These are phyloP conservation scores for Thalpophila matura DNA, from an alignment of 2,888 invertebrate species.

Conservation along the genomic window DNA sequence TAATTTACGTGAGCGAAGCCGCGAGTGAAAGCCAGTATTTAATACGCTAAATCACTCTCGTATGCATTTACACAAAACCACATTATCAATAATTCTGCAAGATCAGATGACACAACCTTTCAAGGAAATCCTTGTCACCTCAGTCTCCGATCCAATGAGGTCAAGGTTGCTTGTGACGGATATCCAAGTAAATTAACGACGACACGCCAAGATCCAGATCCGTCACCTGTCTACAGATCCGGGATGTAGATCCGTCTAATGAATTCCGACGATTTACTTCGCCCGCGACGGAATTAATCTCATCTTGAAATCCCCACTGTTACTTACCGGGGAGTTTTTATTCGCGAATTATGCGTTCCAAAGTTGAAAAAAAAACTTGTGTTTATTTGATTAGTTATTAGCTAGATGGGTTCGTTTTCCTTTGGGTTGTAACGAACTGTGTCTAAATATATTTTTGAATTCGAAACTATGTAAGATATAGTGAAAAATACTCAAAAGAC, in stretches of 20 bases:
- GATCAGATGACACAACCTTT: slow-evolving; percentile 13
- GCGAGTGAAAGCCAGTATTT: too few relatives aligned
- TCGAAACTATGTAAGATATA: not conserved
- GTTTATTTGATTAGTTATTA: slow-evolving; percentile 55
- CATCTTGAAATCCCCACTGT: slow-evolving; percentile 63
- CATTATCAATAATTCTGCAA: slow-evolving; percentile 24
- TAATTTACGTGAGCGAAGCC: too few relatives aligned
- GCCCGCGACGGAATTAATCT: slow-evolving; percentile 65
- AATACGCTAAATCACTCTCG: not conserved
- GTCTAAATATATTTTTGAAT: not conserved
- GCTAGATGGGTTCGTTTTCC: slow-evolving; percentile 28
- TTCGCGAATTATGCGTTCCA: slow-evolving; percentile 19
- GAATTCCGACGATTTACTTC: slow-evolving; percentile 69
- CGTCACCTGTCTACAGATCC: slow-evolving; percentile 57
- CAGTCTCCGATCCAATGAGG: slow-evolving; percentile 26
- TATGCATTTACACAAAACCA: not conserved
- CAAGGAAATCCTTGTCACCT: slow-evolving; percentile 6
- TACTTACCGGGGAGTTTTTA: slow-evolving; percentile 47
- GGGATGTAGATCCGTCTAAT: slow-evolving; percentile 63
- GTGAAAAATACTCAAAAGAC: too few relatives aligned
- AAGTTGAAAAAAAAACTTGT: slow-evolving; percentile 15
- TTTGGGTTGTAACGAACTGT: slow-evolving; percentile 4
- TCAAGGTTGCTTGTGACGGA: slow-evolving; percentile 38
- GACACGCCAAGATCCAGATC: slow-evolving; percentile 27
- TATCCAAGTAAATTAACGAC: slow-evolving; percentile 38